Evolutionary conservation across 92 coral and sea anemone genomes (phyloP), one percentile per base, ranked within the genome.

Genomic region (Zoanthus gigantus): DNA sequence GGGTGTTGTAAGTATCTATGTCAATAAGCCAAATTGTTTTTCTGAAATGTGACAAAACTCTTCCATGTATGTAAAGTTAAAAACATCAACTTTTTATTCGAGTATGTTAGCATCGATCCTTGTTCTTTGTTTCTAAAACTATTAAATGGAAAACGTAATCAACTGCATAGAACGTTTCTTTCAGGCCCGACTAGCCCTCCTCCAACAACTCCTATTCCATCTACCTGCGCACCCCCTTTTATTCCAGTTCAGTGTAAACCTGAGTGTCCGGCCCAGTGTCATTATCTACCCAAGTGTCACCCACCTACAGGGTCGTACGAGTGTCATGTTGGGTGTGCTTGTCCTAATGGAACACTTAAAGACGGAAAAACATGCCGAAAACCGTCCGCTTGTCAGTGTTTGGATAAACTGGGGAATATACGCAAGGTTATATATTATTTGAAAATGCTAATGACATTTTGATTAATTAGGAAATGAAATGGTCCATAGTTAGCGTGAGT

Each of bases 261-360:
- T 44, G 76, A 60, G 53, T 91, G 93, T 83, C 86, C 91, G 5
- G 65, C 74, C 29, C 93, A 61, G 57, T 91, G 93, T 71, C 93
- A 91, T 58, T 87, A 87, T 32, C 86, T 91, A 60, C 88, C 88
- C 6, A 57, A 57, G 67, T 87, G 93, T 52, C 45, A 50, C 71
- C 47, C 72, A 8, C 77, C 78, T 37, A 76, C 5, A 17, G 85
- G 88, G 13, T 87, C 88, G 14, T 85, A 84, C 17, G 61, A 56
- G 34, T 91, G 93, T 50, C 71, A 32, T 9, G 80, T 88, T 6
- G 93, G 93, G 0, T 91, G 93, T 48, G 90, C 29, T 58, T 91
- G 93, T 83, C 93, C 91, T 0, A 84, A 79, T 9, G 93, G 93
- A 44, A 91, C 93, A 67, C 89, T 91, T 0, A 74, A 88, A 29